Base-by-base conservation (phyloP, 2,113 vertebrate species). In the Ictalurus punctatus region DNA sequence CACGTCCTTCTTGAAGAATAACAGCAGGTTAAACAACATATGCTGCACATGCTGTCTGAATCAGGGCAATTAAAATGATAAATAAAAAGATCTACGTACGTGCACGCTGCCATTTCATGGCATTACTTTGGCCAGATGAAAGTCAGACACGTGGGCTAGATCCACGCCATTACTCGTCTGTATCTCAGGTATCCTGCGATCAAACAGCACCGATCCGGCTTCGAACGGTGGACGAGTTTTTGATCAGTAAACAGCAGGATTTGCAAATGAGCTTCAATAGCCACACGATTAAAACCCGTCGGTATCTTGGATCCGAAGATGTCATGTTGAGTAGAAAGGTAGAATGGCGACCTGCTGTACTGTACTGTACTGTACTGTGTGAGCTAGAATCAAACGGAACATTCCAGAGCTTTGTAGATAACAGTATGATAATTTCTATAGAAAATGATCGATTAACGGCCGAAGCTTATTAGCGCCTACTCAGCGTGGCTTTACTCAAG, bases 171-270 rank as follows among this genome's bases (percentile, higher is more conserved):
- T 6, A 0, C 34, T 25, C 56, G 25, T 61, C 81, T 83, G 82
- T 89, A 88, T 48, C 37, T 48, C 37, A 30, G 59, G 61, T 17
- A 17, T 40, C 59, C 83, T 61, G 56, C 19, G 17, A 40, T 25
- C 40, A 61, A 81, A 56, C 48, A 58, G 54, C 80, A 13, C 67
- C 10, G 27, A 80, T 19, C 61, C 71, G 14, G 56, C 65, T n/a
- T 79, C 61, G 56, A 81, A 52, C 61, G 88, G 85, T 88, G 86
- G 92, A 86, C 80, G 25, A 58, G 58, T 58, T 88, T 91, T 87
- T 92, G 74, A 91, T 93, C 85, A 82, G 85, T 9, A 83, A 82
- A 87, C 86, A 40, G 14, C 37, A 8, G 91, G 92, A 90, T 87
- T 91, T 85, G 58, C 76, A 89, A 89, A 87, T 85, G 63, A 91